phyloP scores from a whole-genome alignment of 37 sponge, comb jelly and placozoan species.

The Geodia barretti region DNA sequence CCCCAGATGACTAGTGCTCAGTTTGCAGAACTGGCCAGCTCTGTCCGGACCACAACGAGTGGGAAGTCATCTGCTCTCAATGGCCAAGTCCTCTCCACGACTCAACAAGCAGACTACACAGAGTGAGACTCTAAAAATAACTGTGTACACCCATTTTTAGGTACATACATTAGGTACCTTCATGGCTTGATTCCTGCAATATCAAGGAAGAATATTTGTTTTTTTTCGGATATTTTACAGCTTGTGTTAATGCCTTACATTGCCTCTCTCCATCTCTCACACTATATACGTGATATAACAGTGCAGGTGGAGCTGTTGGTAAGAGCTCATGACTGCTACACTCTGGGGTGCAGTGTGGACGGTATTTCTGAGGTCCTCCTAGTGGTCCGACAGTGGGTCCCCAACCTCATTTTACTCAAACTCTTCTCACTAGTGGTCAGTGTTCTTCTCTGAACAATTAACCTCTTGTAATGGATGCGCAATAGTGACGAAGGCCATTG shows the following conservation, averaged over 20 bases:
- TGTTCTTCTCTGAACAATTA: too few species aligned
- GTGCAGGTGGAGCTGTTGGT: conserved; percentile 79
- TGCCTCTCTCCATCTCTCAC: conserved; percentile 8
- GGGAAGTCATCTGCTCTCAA: conserved; percentile 46
- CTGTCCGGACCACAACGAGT: conserved; percentile 52
- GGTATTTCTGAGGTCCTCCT: conserved; percentile 79
- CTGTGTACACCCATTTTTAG: too few species aligned
- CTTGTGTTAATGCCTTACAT: too few species aligned
- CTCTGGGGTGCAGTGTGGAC: conserved; percentile 73
- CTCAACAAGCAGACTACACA: neutral
- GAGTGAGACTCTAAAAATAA: too few species aligned
- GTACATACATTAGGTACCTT: too few species aligned
- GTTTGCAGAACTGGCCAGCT: conserved; percentile 62
- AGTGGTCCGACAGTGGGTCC: conserved; percentile 40
- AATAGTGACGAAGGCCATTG: too few species aligned
- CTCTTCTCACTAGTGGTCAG: conserved; percentile 72
- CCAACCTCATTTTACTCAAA: conserved; percentile 20
- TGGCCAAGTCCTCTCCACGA: conserved; percentile 55
- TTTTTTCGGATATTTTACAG: too few species aligned
- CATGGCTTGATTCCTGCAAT: too few species aligned
- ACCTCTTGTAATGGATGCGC: too few species aligned
- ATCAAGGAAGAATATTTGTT: too few species aligned
- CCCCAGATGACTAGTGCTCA: conserved; percentile 44
- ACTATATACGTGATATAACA: too few species aligned
- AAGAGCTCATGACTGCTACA: conserved; percentile 80